Evolutionary conservation across 2,888 invertebrate species (phyloP).

Genomic region (Rhingia rostrata): DNA sequence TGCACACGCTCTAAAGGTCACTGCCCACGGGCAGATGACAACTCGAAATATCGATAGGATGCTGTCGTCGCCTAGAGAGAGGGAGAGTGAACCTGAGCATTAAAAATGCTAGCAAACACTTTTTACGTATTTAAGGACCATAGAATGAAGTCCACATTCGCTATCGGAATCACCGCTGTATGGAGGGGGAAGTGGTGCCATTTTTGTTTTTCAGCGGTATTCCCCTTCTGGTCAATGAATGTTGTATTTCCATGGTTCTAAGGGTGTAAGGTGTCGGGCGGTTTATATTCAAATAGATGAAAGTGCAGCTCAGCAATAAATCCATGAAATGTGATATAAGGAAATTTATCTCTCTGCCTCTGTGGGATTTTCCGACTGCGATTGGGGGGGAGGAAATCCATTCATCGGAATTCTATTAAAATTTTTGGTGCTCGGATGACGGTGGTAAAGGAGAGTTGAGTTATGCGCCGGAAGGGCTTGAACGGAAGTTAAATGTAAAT

Average conservation of each 20-base stretch:
- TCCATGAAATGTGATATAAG: slow-evolving; percentile 32
- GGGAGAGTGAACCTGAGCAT: background rate
- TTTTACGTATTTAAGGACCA: background rate
- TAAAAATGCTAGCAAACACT: slow-evolving; percentile 17
- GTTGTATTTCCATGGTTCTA: background rate
- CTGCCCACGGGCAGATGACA: slow-evolving; percentile 22
- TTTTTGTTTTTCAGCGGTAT: background rate
- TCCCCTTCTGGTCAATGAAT: slow-evolving; percentile 22
- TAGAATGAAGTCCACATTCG: slow-evolving; percentile 15
- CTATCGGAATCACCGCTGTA: background rate
- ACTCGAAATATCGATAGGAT: slow-evolving; percentile 13
- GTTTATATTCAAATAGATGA: slow-evolving; percentile 18
- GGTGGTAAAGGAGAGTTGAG: slow-evolving; percentile 9
- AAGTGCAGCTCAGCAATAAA: slow-evolving; percentile 48
- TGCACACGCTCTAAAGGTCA: slow-evolving; percentile 7
- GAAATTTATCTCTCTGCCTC: slow-evolving; percentile 8
- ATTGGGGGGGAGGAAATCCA: slow-evolving; percentile 2
- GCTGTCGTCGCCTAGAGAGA: slow-evolving; percentile 6
- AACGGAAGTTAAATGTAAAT: background rate
- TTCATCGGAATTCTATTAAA: slow-evolving; percentile 21
- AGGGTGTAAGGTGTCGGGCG: too few relatives aligned
- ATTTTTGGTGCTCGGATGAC: background rate
- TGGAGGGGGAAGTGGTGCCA: background rate
- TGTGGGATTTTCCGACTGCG: slow-evolving; percentile 4
- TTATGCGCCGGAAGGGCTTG: slow-evolving; percentile 2